A percentile compares a stretch with the other conserved stretches of the same genome.
Evolutionary conservation across 1,140 invertebrate species (phyloP).

Genomic region (Bombus consobrinus): DNA sequence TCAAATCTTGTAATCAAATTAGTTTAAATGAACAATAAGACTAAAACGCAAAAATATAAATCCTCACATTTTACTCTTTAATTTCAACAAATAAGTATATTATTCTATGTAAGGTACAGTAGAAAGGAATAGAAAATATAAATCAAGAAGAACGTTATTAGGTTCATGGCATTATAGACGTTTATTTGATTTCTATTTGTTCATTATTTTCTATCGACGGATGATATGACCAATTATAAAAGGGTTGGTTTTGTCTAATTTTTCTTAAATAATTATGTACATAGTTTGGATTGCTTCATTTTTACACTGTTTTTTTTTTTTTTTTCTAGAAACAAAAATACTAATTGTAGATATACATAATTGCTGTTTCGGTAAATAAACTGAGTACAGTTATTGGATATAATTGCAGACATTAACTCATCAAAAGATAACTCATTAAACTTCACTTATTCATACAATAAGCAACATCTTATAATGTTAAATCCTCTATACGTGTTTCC

Average conservation of each 20-base stretch:
- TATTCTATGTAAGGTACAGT: not conserved
- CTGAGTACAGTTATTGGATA: not conserved
- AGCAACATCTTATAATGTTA: not conserved
- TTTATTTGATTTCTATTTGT: constrained; percentile 57
- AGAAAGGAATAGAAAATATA: constrained; percentile 15
- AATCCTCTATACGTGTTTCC: constrained; percentile 3
- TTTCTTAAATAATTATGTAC: constrained; percentile 57
- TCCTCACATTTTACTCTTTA: not conserved
- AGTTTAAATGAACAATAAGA: not conserved
- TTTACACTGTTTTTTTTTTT: constrained; percentile 18
- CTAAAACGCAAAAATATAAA: not conserved
- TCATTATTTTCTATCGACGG: constrained; percentile 38
- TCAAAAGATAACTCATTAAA: not conserved
- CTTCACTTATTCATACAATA: not conserved
- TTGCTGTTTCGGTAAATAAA: not conserved
- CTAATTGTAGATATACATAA: not conserved
- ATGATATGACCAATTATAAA: constrained; percentile 53
- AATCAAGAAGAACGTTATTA: constrained; percentile 28
- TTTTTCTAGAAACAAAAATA: not conserved
- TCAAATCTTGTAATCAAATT: not conserved
- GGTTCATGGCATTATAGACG: constrained; percentile 45
- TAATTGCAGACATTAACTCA: constrained; percentile 8
- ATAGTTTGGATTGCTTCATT: constrained; percentile 1
- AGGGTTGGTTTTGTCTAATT: constrained; percentile 14
- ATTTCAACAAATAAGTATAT: not conserved